These are phyloP conservation scores for Donacobius atricapilla DNA, from an alignment of 2,113 vertebrate genomes.

Conservation along the genomic window DNA sequence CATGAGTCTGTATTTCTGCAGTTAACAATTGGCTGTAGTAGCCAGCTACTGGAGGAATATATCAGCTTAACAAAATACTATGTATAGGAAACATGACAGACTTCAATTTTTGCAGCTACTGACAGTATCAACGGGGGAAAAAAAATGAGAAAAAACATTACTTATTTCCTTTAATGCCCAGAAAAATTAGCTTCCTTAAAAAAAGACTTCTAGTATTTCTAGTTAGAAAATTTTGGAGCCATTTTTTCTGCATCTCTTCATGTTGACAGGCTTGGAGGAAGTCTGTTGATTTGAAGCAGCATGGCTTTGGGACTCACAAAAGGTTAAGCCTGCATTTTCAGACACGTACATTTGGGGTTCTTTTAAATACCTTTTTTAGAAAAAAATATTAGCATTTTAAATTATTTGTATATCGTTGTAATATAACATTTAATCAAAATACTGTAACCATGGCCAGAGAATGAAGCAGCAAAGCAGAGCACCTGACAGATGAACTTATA, in stretches of 20 bases:
- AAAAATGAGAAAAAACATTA: neutral
- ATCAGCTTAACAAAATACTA: neutral
- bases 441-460: neutral
- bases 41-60: neutral
- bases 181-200: neutral
- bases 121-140: accelerated
- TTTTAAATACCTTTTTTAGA: neutral
- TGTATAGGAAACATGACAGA: neutral
- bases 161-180: neutral
- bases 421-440: neutral
- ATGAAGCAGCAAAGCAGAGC: neutral
- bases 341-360: accelerated
- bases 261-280: neutral
- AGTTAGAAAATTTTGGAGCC: neutral
- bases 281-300: neutral
- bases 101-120: neutral
- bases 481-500: neutral
- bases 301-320: neutral
- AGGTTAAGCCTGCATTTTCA: neutral
- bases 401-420: neutral
- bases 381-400: neutral
- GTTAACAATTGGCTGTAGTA: neutral
- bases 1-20: neutral
- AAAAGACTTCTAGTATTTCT: neutral
- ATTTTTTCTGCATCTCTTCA: neutral